Percentiles rank a stretch among this genome's conserved stretches.
These are phyloP conservation scores for Hassar affinis DNA, from an alignment of 2,113 vertebrate genomes.

Conservation along the genomic window DNA sequence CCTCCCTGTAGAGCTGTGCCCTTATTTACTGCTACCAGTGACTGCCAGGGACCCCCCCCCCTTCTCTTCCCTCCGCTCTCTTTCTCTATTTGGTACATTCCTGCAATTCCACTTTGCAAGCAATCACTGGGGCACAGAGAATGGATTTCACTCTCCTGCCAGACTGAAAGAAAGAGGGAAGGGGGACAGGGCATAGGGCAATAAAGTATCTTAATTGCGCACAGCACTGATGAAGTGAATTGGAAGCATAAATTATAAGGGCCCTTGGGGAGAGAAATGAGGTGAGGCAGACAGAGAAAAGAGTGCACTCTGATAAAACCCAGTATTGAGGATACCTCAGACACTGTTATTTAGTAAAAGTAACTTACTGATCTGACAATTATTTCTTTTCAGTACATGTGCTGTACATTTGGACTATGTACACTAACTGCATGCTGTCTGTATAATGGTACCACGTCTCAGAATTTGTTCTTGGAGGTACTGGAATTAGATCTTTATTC, in stretches of 20 bases:
- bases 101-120: constrained; percentile 39
- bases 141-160: constrained; percentile 32
- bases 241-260: neutral
- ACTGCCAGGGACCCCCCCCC: neutral
- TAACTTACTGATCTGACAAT: neutral
- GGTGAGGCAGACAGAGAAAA: constrained; percentile 22
- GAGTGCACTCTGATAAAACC: constrained; percentile 4
- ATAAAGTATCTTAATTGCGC: constrained; percentile 26
- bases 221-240: constrained; percentile 11
- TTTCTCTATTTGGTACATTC: constrained; percentile 36
- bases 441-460: neutral
- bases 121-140: constrained; percentile 20
- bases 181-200: constrained; percentile 10
- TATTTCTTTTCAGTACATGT: neutral
- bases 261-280: neutral
- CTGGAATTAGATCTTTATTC: neutral
- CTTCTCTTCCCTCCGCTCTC: neutral
- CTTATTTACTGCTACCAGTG: neutral
- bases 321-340: neutral
- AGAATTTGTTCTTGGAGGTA: neutral
- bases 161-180: constrained; percentile 4
- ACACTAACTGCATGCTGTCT: neutral
- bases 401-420: neutral
- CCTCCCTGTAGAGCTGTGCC: constrained; percentile 3
- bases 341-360: neutral